Evolutionary conservation across 2,888 invertebrate genomes (phyloP), one percentile per base, ranked within the genome.

Genomic region (Cecidostiba fungosa): DNA sequence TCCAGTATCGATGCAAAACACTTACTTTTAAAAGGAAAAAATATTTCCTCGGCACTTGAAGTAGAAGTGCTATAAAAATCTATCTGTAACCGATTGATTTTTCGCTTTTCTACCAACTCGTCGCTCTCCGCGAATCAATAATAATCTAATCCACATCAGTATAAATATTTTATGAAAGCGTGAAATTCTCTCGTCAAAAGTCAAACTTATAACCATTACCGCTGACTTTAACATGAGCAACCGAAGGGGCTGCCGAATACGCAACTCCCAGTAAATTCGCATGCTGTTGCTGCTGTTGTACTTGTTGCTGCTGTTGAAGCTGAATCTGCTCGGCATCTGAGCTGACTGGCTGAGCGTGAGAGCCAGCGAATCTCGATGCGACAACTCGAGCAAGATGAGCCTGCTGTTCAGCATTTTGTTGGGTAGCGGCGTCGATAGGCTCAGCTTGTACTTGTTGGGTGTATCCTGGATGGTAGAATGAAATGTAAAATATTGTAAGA

Each of bases 211-310:
- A 92, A 32, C 92, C 92, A 84, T 94, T 94, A 80, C 94, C 94
- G 14, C 91, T 92, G 88, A 94, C 94, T 88, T 94, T 94, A 0
- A 94, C 94, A 81, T 93, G 94, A 10, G 95, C 94, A 1, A 94
- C 95, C 39, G 94, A 92, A 62, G 94, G 93, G 0, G 94, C 93
- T 26, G 94, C 91, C 23, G 94, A 94, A 88, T 91, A 93, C 90
- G 94, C 92, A 54, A 94, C 88, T 14, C 94, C 93, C 77, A 93
- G 87, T 54, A 92, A 89, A 88, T 89, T 91, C 23, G 91, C 90
- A 16, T 83, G 69, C 62, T 87, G 88, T 14, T 87, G 89, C 85
- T 87, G 88, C 36, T 85, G 87, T 79, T 86, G 87, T 29, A 89
- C 88, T 73, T 87, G 88, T 26, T 77, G 76, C 32, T 80, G 85